Percentiles rank a stretch among this genome's conserved stretches.
Conservation (phyloP, 2,888 invertebrate genomes). For the Craniophora ligustri region DNA sequence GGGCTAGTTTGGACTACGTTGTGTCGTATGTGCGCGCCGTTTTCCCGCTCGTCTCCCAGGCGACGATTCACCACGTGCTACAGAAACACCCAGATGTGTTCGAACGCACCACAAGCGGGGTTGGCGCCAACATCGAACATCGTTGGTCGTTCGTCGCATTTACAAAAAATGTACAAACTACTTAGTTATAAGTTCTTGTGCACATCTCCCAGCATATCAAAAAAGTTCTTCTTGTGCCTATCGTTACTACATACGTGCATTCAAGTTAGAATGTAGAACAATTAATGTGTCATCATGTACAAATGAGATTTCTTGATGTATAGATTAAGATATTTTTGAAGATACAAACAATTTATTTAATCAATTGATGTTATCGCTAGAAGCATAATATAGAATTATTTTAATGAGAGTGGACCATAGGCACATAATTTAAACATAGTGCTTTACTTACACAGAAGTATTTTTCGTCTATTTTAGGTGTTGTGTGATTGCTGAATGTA, state of each 20-base stretch:
- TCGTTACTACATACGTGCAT: not conserved
- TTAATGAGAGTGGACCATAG: no score
- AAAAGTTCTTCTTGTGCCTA: slow-evolving; percentile 41
- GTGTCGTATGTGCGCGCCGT: slow-evolving; percentile 96
- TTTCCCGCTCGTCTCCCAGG: slow-evolving; percentile 91
- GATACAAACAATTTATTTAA: slow-evolving; percentile 1
- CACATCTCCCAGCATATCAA: slow-evolving; percentile 47
- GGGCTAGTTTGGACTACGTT: slow-evolving; percentile 96
- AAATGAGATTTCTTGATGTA: slow-evolving; percentile 13
- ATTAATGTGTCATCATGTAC: slow-evolving; percentile 9
- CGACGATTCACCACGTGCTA: slow-evolving; percentile 93
- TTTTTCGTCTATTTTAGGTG: slow-evolving; percentile 19
- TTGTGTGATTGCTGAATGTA: no score
- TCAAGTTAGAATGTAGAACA: slow-evolving; percentile 12
- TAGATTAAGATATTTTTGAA: not conserved
- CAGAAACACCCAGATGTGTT: slow-evolving; percentile 94
- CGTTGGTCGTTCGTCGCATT: slow-evolving; percentile 96
- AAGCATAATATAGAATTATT: not conserved
- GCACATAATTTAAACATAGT: no score
- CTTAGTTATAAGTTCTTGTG: slow-evolving; percentile 1
- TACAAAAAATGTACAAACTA: slow-evolving; percentile 42
- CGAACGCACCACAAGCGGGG: slow-evolving; percentile 92
- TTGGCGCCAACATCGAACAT: slow-evolving; percentile 95
- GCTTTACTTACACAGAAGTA: no score
- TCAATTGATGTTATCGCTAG: not conserved